Conservation (phyloP, 2,888 invertebrate species). For the Dichetophora obliterata region DNA sequence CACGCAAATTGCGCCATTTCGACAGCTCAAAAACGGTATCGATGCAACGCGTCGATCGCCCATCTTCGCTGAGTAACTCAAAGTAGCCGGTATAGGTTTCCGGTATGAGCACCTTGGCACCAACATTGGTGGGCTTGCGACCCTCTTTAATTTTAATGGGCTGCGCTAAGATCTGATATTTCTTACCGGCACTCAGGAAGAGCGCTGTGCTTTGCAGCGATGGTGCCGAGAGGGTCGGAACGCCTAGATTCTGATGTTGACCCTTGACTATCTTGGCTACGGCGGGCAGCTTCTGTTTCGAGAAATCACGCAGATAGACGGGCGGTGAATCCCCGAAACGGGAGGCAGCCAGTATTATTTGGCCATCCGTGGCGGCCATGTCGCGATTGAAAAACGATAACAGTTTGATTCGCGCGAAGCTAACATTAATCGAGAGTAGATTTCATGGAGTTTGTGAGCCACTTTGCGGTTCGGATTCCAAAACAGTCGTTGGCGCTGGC, state of each 20-base stretch:
- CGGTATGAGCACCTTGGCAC: constrained; percentile 88
- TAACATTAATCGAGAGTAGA: constrained; percentile 69
- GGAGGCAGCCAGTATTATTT: constrained; percentile 88
- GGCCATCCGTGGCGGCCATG: constrained; percentile 93
- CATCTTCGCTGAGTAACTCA: constrained; percentile 94
- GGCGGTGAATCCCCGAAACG: constrained; percentile 69
- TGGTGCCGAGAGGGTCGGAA: constrained; percentile 88
- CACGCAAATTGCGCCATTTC: constrained; percentile 74
- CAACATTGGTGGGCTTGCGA: constrained; percentile 81
- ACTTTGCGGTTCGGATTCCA: constrained; percentile 50
- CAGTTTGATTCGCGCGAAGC: constrained; percentile 69
- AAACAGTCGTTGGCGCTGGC: constrained; percentile 30
- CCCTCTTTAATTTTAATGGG: constrained; percentile 93
- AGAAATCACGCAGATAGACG: constrained; percentile 72
- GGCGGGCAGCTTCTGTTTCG: constrained; percentile 82
- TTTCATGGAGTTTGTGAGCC: constrained; percentile 63
- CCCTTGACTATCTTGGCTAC: constrained; percentile 94
- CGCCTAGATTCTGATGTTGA: constrained; percentile 91
- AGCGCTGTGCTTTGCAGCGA: constrained; percentile 88
- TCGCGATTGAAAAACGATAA: constrained; percentile 69
- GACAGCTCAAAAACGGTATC: constrained; percentile 89
- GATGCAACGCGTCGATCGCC: constrained; percentile 89
- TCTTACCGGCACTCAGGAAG: constrained; percentile 86
- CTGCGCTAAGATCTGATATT: constrained; percentile 88
- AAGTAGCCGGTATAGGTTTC: constrained; percentile 93